Evolutionary conservation across 2,888 invertebrate species (phyloP).

Genomic region (Xylota sylvarum): DNA sequence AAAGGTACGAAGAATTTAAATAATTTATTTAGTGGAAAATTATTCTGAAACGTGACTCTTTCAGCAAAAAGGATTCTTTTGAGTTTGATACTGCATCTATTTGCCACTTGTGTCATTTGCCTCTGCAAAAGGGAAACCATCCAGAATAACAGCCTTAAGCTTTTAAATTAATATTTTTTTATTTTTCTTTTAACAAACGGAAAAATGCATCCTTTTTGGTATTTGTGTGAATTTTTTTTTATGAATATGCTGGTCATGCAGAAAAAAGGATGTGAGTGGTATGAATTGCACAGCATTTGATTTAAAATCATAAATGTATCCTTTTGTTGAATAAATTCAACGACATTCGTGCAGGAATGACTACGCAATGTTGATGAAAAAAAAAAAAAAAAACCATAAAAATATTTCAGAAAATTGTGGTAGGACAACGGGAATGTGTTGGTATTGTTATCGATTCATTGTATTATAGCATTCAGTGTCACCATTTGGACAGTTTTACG

Average conservation of each 20-base stretch:
- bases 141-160: slow-evolving; percentile 26
- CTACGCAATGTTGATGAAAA: not conserved
- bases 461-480: not conserved
- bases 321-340: slow-evolving; percentile 35
- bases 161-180: slow-evolving; percentile 3
- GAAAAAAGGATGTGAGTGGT: slow-evolving; percentile 40
- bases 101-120: slow-evolving; percentile 1
- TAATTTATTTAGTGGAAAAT: slow-evolving; percentile 71
- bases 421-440: not conserved
- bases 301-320: slow-evolving; percentile 33
- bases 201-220: slow-evolving; percentile 28
- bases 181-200: not conserved
- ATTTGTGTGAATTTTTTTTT: not conserved
- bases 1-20: slow-evolving; percentile 55
- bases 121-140: slow-evolving; percentile 1
- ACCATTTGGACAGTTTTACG: slow-evolving; percentile 1
- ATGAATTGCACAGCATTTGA: slow-evolving; percentile 49
- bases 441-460: not conserved
- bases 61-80: slow-evolving; percentile 10
- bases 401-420: slow-evolving; percentile 10
- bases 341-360: not conserved
- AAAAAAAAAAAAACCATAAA: not conserved
- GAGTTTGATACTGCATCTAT: slow-evolving; percentile 6
- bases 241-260: slow-evolving; percentile 13
- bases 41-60: slow-evolving; percentile 67